phyloP scores from a whole-genome alignment of 2,113 vertebrate genomes.

The Toxotes chatareus region DNA sequence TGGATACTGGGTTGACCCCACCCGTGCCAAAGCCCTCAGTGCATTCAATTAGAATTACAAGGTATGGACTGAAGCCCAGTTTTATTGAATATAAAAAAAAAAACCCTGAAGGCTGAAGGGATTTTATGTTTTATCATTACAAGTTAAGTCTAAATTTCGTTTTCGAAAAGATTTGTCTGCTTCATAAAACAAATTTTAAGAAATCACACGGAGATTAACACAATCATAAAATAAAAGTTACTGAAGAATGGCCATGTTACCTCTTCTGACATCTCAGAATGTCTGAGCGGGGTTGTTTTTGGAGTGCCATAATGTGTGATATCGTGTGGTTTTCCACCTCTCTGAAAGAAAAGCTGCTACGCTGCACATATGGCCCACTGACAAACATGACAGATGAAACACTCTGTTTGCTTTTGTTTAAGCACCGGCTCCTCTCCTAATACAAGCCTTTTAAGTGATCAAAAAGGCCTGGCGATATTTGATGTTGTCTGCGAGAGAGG shows the following conservation, averaged over 20 bases:
- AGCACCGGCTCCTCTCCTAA: constrained; percentile 69
- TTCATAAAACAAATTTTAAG: neutral
- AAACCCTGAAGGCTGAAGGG: constrained; percentile 35
- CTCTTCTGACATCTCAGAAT: constrained; percentile 13
- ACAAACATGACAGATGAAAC: constrained; percentile 80
- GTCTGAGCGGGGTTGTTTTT: constrained; percentile 21
- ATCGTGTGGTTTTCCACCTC: constrained; percentile 55
- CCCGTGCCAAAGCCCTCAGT: constrained; percentile 65
- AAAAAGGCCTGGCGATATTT: constrained; percentile 79
- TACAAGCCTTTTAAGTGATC: constrained; percentile 81
- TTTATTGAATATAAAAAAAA: constrained; percentile 53
- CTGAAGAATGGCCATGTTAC: neutral
- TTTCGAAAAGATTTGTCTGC: neutral
- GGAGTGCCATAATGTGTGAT: constrained; percentile 37
- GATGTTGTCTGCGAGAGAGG: constrained; percentile 72
- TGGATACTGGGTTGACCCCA: constrained; percentile 67
- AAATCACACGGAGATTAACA: neutral
- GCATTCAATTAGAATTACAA: constrained; percentile 76
- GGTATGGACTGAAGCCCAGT: constrained; percentile 66
- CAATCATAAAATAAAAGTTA: neutral
- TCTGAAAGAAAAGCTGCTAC: constrained; percentile 65
- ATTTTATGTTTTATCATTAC: constrained; percentile 31
- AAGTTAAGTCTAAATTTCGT: constrained; percentile 10
- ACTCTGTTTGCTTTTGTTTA: constrained; percentile 80
- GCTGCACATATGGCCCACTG: constrained; percentile 73